These are phyloP conservation scores for Neosilurus mollespiculum DNA, from an alignment of 2,797 vertebrate genomes.

Conservation along the genomic window DNA sequence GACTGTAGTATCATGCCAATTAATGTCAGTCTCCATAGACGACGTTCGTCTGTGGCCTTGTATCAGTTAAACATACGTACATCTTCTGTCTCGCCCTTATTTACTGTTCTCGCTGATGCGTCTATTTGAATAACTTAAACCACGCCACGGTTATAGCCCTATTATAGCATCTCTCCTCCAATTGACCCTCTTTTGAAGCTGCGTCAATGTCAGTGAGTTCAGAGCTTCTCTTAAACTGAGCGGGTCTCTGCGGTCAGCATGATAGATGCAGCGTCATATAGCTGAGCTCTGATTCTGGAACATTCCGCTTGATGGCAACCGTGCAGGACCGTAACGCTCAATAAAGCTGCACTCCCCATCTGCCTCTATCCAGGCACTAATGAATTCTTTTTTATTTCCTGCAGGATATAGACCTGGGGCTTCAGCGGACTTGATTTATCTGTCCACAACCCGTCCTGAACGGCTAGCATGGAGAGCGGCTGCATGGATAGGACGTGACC, in stretches of 20 bases:
- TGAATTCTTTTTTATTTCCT: constrained; percentile 76
- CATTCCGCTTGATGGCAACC: constrained; percentile 43
- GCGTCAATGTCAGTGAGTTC: constrained; percentile 5
- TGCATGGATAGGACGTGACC: constrained; percentile 75
- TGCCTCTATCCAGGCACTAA: constrained; percentile 51
- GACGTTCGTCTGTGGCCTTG: constrained; percentile 15
- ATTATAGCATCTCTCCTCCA: constrained; percentile 2
- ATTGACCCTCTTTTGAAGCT: constrained; percentile 18
- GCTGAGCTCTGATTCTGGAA: constrained; percentile 49
- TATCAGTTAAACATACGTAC: neutral
- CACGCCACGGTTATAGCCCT: neutral
- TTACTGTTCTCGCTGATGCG: neutral
- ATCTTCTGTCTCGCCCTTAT: neutral
- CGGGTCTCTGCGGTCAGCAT: constrained; percentile 26
- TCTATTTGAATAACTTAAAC: constrained; percentile 27
- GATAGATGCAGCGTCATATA: constrained; percentile 50
- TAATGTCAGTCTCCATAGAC: constrained; percentile 38
- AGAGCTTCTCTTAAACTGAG: constrained; percentile 33
- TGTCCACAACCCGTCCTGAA: constrained; percentile 72
- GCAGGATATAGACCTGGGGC: constrained; percentile 81
- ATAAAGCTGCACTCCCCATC: constrained; percentile 42
- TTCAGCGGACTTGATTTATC: constrained; percentile 79
- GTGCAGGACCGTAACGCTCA: constrained; percentile 47
- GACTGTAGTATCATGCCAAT: constrained; percentile 20
- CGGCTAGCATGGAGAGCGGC: constrained; percentile 80